phyloP scores from a whole-genome alignment of 2,113 vertebrate species.

The Xiphophorus maculatus region DNA sequence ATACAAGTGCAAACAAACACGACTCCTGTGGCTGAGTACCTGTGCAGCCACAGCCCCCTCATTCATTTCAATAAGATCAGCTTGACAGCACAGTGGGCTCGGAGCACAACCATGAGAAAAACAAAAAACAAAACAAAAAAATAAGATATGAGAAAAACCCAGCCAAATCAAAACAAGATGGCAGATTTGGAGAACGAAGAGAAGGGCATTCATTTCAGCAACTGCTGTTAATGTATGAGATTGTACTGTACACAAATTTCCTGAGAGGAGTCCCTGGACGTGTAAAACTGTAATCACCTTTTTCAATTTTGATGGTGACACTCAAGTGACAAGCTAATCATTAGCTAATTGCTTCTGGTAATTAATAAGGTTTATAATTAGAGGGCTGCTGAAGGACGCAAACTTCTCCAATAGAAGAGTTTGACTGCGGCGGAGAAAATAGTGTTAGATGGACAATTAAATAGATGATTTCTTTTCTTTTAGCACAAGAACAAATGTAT shows the following conservation, averaged over 20 bases:
- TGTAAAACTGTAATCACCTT: constrained; percentile 49
- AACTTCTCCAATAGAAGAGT: not conserved
- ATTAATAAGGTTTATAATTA: constrained; percentile 51
- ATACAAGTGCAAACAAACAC: constrained; percentile 5
- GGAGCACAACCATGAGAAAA: not conserved
- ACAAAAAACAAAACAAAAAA: not conserved
- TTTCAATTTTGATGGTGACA: constrained; percentile 43
- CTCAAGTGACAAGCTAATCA: constrained; percentile 61
- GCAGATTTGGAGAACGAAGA: not conserved
- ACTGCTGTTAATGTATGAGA: not conserved
- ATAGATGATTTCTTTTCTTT: constrained; percentile 1
- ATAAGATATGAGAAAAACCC: not conserved
- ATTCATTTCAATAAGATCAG: constrained; percentile 11
- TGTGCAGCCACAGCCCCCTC: not conserved
- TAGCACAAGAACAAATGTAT: constrained; percentile 13
- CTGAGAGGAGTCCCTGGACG: constrained; percentile 26
- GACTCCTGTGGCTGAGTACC: constrained; percentile 1
- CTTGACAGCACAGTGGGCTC: not conserved
- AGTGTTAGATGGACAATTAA: constrained; percentile 5
- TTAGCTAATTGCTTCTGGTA: constrained; percentile 63
- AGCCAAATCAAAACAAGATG: not conserved
- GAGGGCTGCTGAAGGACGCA: constrained; percentile 8
- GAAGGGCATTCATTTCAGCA: constrained; percentile 12
- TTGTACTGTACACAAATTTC: constrained; percentile 3
- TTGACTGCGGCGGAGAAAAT: not conserved